Evolutionary conservation across 2,797 vertebrate species (phyloP).

Genomic region (Chrosomus eos): DNA sequence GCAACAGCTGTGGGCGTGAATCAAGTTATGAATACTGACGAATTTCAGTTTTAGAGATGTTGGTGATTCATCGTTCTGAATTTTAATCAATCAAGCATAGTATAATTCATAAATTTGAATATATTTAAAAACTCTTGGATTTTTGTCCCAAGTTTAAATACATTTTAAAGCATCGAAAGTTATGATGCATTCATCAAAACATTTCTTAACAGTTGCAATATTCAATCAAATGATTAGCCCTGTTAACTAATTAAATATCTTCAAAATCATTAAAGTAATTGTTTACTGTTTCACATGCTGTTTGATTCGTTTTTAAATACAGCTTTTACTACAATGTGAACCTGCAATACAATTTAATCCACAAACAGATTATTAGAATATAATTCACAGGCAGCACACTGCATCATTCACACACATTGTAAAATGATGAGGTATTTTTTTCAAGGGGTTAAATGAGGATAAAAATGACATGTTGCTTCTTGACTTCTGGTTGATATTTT

Average conservation of each 20-base stretch:
- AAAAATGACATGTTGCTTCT: conserved; percentile 34
- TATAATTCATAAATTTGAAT: background rate
- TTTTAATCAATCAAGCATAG: background rate
- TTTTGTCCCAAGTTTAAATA: background rate
- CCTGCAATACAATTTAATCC: background rate
- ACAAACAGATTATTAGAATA: background rate
- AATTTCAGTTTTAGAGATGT: background rate
- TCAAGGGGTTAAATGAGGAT: conserved; percentile 24
- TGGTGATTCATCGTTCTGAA: no score
- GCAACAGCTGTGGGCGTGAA: background rate
- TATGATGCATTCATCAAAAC: background rate
- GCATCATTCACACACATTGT: conserved; percentile 33
- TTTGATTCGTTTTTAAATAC: background rate
- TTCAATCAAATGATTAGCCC: background rate
- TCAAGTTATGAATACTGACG: background rate
- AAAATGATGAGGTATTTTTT: conserved; percentile 10
- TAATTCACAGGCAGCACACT: no score
- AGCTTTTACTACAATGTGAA: background rate
- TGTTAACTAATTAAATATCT: background rate
- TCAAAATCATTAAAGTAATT: background rate
- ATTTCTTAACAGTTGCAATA: background rate
- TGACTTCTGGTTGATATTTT: conserved; percentile 16
- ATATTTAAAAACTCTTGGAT: background rate
- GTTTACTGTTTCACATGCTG: background rate
- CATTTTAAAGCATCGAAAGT: background rate